Conservation (phyloP, 1,140 invertebrate genomes). For the Bathynomus jamesi region DNA sequence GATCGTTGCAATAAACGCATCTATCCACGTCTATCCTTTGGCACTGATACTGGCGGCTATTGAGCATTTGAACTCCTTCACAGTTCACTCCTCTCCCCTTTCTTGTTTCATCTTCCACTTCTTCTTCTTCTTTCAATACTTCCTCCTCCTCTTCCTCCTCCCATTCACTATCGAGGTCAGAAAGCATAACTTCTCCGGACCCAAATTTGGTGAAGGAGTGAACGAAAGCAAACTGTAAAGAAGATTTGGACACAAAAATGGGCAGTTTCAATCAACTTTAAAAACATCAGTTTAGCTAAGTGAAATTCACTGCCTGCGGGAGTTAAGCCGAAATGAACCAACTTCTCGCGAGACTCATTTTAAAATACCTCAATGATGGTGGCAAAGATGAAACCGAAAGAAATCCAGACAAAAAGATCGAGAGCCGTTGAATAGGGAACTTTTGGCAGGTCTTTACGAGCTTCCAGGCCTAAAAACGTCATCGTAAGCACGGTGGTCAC, state of each 20-base stretch:
- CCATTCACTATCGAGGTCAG: constrained; percentile 53
- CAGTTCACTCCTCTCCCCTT: too few relatives aligned
- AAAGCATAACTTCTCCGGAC: constrained; percentile 72
- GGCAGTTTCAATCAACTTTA: not conserved
- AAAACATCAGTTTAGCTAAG: not conserved
- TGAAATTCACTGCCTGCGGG: too few relatives aligned
- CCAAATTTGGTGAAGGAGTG: constrained; percentile 86
- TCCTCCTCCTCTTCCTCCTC: too few relatives aligned
- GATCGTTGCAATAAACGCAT: too few relatives aligned
- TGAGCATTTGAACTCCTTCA: too few relatives aligned
- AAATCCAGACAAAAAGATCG: constrained; percentile 78
- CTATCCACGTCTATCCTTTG: too few relatives aligned
- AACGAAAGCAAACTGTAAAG: constrained; percentile 75
- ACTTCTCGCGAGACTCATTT: too few relatives aligned
- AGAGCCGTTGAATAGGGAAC: constrained; percentile 79
- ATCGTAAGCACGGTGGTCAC: constrained; percentile 81
- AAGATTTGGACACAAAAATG: too few relatives aligned
- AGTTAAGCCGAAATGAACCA: not conserved
- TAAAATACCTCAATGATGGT: constrained; percentile 63
- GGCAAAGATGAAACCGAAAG: constrained; percentile 78
- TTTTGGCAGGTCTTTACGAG: constrained; percentile 73
- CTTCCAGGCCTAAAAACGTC: constrained; percentile 78
- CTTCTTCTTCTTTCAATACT: too few relatives aligned
- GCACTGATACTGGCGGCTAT: too few relatives aligned
- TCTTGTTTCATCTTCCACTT: too few relatives aligned